These are phyloP conservation scores for Perizoma affinitatum DNA, from an alignment of 2,888 invertebrate species.

Conservation along the genomic window DNA sequence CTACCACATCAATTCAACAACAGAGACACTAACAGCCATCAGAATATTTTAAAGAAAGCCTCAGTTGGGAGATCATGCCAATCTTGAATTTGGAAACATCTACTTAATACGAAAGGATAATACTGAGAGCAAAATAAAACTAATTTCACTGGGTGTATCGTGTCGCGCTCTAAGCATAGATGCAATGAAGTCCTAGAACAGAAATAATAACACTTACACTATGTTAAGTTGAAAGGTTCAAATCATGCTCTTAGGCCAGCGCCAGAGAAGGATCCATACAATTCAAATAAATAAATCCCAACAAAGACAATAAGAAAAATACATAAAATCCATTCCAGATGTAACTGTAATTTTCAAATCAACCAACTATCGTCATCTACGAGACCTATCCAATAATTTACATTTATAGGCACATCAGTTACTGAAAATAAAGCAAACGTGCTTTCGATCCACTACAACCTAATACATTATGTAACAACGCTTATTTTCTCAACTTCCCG, in stretches of 20 bases:
- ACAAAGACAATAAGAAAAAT: slow-evolving; percentile 47
- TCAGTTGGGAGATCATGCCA: slow-evolving; percentile 71
- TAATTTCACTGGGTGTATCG: slow-evolving; percentile 71
- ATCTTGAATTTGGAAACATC: slow-evolving; percentile 68
- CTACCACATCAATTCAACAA: slow-evolving; percentile 69
- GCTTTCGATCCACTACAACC: slow-evolving; percentile 80
- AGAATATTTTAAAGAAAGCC: slow-evolving; percentile 63
- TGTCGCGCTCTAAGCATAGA: slow-evolving; percentile 53
- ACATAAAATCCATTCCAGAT: slow-evolving; percentile 57
- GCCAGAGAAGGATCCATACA: slow-evolving; percentile 54
- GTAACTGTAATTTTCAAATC: slow-evolving; percentile 69
- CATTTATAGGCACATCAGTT: slow-evolving; percentile 83
- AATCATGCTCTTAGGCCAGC: slow-evolving; percentile 69
- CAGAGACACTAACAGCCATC: slow-evolving; percentile 54
- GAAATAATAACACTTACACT: slow-evolving; percentile 62
- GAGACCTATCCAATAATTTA: slow-evolving; percentile 80
- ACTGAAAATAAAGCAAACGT: slow-evolving; percentile 79
- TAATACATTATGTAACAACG: slow-evolving; percentile 69
- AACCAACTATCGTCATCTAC: slow-evolving; percentile 75
- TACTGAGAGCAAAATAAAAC: slow-evolving; percentile 77
- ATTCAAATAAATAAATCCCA: slow-evolving; percentile 53
- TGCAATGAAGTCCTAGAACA: slow-evolving; percentile 64
- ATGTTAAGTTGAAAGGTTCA: slow-evolving; percentile 58
- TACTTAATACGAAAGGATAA: slow-evolving; percentile 72
- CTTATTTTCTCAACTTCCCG: slow-evolving; percentile 74